Evolutionary conservation across 2,888 invertebrate species (phyloP).

Genomic region (Therioaphis trifolii): DNA sequence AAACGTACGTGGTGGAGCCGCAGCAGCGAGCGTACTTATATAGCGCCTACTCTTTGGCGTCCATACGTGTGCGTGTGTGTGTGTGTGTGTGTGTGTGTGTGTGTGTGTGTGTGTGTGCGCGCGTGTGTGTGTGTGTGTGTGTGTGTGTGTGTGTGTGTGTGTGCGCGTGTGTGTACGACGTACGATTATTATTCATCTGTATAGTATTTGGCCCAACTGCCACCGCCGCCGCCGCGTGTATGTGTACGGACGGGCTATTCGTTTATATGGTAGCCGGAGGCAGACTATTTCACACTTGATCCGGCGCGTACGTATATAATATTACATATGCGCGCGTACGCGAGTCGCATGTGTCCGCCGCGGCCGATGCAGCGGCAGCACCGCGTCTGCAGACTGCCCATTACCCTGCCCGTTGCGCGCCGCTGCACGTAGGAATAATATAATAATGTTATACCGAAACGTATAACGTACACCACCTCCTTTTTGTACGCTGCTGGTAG

Average conservation of each 20-base stretch:
- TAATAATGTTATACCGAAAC: background rate
- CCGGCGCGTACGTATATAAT: background rate
- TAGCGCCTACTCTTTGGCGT: too few species aligned
- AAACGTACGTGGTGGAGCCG: too few species aligned
- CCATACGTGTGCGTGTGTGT: too few species aligned
- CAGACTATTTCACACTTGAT: slow-evolving; percentile 55
- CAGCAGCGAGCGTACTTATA: too few species aligned
- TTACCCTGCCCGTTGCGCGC: background rate
- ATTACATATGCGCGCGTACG: background rate
- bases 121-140: background rate
- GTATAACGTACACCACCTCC: background rate
- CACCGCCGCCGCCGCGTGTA: slow-evolving; percentile 13
- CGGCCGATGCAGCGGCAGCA: background rate
- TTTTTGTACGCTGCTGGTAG: background rate
- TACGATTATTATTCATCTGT: slow-evolving; percentile 39
- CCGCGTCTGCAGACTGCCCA: background rate
- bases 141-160: background rate
- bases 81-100: too few species aligned
- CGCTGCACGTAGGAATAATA: background rate
- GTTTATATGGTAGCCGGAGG: slow-evolving; percentile 37
- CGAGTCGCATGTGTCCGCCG: background rate
- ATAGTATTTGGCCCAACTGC: slow-evolving; percentile 54
- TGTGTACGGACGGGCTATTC: background rate
- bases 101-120: background rate
- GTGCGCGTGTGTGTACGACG: background rate